Conservation (phyloP, 2,113 vertebrate species). For the Mus musculus region GRCm39 chr2:106156501-106157000, state of each 20-base stretch:
- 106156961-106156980: not conserved
- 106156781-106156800: conserved; percentile 7
- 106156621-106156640: not conserved
- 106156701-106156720: not conserved
- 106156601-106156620: not conserved
- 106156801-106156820: not conserved
- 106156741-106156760: not conserved
- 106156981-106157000: conserved; percentile 42
- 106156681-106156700: not conserved
- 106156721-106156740: not conserved
- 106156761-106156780: not conserved
- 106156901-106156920: conserved; percentile 17
- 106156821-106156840: not conserved
- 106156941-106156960: conserved; percentile 50
- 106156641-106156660: not conserved
- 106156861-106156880: conserved; percentile 53
- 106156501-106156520: not conserved
- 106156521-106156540: not conserved
- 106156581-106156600: not conserved
- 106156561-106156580: not conserved
- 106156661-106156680: not conserved
- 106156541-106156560: not conserved
- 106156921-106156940: conserved; percentile 40
- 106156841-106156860: conserved; percentile 8
- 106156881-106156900: conserved; percentile 47